Percentiles rank a stretch among this genome's conserved stretches.
Conservation (phyloP, 2,113 vertebrate species). For the Isurus oxyrinchus region DNA sequence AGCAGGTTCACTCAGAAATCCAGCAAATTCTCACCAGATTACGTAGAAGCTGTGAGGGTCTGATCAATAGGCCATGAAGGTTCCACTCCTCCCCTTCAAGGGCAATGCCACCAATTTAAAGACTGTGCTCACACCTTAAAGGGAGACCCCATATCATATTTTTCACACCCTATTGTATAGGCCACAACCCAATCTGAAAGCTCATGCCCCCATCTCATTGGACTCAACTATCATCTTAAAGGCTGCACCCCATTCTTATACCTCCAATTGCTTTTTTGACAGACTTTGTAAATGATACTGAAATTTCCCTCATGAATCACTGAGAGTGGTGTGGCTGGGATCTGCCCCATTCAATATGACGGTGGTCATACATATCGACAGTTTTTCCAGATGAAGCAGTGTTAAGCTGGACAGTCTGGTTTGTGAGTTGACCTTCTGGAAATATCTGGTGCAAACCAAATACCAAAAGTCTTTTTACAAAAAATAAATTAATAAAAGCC, state of each 20-base stretch:
- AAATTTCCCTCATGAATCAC: not conserved
- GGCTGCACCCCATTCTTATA: too few relatives aligned
- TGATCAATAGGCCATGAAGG: not conserved
- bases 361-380: not conserved
- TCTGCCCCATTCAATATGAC: not conserved
- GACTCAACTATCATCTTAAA: too few relatives aligned
- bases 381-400: too few relatives aligned
- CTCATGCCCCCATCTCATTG: too few relatives aligned
- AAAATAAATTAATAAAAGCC: not conserved
- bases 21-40: not conserved
- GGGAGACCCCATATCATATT: too few relatives aligned
- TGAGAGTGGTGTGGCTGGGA: not conserved
- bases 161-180: too few relatives aligned
- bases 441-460: not conserved
- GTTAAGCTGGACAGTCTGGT: not conserved
- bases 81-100: too few relatives aligned
- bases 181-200: too few relatives aligned
- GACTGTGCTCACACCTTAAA: too few relatives aligned
- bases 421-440: not conserved
- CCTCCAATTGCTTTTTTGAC: not conserved
- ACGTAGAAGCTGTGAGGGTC: not conserved
- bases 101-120: not conserved
- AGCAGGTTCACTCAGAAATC: constrained; percentile 50
- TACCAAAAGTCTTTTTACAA: not conserved
- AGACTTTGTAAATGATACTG: not conserved